Base-by-base conservation (phyloP, 2,113 vertebrate species). In the Hiodon tergisus region DNA sequence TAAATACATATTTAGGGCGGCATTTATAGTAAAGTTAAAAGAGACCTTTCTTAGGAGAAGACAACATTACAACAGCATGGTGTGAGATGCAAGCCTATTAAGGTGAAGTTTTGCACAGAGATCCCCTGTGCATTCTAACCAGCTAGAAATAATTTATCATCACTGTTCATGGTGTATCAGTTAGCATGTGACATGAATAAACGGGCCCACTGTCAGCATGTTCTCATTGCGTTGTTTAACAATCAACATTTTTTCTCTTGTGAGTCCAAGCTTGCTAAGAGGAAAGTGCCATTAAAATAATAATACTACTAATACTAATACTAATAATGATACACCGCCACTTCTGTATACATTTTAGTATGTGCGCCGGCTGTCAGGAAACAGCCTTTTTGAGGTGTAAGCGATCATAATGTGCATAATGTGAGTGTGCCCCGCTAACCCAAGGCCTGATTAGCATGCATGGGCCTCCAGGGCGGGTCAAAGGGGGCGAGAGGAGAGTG, bases 221-320 rank as follows among this genome's bases (percentile, higher is more conserved):
- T 16, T 61, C 47, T 61, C 60, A 69, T 80, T 80, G 74, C 62
- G 78, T 81, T 60, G 76, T 77, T 82, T 86, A 84, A 85, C 86
- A 3, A 0, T 78, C 78, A 77, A 76, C 75, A 31, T 79, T 77
- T 65, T 67, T 76, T 61, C 51, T 80, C 78, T 86, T 80, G 72
- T 86, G 90, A 90, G 87, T 82, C 90, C n/a, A 85, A 85, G 85
- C 85, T 89, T 83, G 81, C 79, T 79, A 84, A 77, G 82, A 66
- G 86, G 77, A 67, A 78, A 85, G 86, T 83, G 86, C 81, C 87
- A 85, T 80, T 77, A 82, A 85, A 87, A 84, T 86, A 84, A 85
- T 85, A 88, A 91, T 87, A 31, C 0, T 31, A 31, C 31, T 31
- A 31, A 31, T 31, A 31, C 31, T 31, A 31, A 31, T 31, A 0